These are phyloP conservation scores for Pollimyrus isidori DNA, from an alignment of 2,113 vertebrate species.

Conservation along the genomic window DNA sequence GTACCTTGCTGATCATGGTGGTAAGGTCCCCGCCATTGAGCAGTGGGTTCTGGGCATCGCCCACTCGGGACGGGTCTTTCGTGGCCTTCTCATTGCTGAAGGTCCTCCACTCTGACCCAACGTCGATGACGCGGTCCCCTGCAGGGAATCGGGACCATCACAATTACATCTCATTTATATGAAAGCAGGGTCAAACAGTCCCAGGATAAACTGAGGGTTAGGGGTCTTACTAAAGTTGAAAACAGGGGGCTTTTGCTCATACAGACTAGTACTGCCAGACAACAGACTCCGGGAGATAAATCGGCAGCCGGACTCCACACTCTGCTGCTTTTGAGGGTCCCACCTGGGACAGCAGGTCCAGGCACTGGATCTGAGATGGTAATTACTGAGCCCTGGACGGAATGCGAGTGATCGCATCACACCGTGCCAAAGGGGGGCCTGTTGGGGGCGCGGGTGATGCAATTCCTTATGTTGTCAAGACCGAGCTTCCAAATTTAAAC, in stretches of 20 bases:
- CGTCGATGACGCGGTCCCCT: slow-evolving; percentile 96
- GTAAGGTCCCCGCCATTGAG: slow-evolving; percentile 91
- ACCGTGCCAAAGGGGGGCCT: not conserved
- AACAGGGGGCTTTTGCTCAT: not conserved
- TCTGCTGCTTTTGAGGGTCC: not conserved
- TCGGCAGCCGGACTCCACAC: not conserved
- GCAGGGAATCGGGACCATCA: slow-evolving; percentile 10
- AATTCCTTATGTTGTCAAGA: slow-evolving; percentile 6
- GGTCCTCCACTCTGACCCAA: slow-evolving; percentile 97
- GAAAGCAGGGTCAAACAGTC: not conserved
- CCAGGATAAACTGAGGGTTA: not conserved
- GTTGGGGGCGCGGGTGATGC: not conserved
- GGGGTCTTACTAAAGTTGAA: not conserved
- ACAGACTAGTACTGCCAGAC: not conserved
- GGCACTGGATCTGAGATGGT: not conserved
- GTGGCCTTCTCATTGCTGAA: slow-evolving; percentile 98
- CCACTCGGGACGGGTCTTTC: slow-evolving; percentile 96
- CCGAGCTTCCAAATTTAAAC: slow-evolving; percentile 22
- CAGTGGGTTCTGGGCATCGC: slow-evolving; percentile 92
- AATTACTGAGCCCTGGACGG: not conserved
- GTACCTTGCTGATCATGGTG: slow-evolving; percentile 90
- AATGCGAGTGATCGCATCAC: not conserved
- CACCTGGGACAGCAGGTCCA: not conserved
- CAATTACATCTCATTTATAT: not conserved
- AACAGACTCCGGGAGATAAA: not conserved